These are phyloP conservation scores for Tenthredo amoena DNA, from an alignment of 2,888 invertebrate genomes.

Conservation along the genomic window DNA sequence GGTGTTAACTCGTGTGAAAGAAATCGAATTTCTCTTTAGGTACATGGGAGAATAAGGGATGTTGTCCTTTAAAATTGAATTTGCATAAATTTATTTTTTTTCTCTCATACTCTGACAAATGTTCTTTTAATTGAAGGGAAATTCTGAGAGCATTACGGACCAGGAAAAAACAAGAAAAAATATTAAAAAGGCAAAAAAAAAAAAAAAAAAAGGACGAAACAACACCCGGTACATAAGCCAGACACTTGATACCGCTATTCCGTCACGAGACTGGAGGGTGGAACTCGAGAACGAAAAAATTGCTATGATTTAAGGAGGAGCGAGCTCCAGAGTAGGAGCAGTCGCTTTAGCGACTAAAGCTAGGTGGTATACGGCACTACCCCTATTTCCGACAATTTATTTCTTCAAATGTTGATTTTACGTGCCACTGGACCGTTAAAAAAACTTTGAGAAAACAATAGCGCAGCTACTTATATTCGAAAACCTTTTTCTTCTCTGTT, in stretches of 20 bases:
- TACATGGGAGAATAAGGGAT: not conserved
- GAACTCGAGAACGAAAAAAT: slow-evolving; percentile 33
- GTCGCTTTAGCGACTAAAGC: not conserved
- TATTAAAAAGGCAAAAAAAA: not conserved
- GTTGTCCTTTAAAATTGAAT: not conserved
- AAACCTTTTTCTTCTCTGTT: not conserved
- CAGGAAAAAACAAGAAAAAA: not conserved
- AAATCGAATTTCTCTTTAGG: slow-evolving; percentile 20
- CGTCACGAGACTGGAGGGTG: not conserved
- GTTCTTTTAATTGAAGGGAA: not conserved
- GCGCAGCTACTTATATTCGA: not conserved
- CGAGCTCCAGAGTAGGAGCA: not conserved
- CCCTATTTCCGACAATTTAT: slow-evolving; percentile 30
- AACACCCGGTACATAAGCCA: slow-evolving; percentile 19
- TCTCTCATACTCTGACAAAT: not conserved
- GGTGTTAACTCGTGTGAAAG: slow-evolving; percentile 35
- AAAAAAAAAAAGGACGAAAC: not conserved
- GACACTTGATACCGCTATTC: slow-evolving; percentile 36
- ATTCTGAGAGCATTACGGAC: not conserved
- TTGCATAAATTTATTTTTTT: not conserved
- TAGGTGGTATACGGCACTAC: not conserved
- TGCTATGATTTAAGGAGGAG: slow-evolving; percentile 34
- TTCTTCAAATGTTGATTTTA: slow-evolving; percentile 46
- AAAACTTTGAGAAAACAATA: slow-evolving; percentile 14
- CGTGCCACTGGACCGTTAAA: slow-evolving; percentile 42